These are phyloP conservation scores for Pseudomyrmex cubaensis DNA, from an alignment of 1,140 invertebrate species.

Conservation along the genomic window DNA sequence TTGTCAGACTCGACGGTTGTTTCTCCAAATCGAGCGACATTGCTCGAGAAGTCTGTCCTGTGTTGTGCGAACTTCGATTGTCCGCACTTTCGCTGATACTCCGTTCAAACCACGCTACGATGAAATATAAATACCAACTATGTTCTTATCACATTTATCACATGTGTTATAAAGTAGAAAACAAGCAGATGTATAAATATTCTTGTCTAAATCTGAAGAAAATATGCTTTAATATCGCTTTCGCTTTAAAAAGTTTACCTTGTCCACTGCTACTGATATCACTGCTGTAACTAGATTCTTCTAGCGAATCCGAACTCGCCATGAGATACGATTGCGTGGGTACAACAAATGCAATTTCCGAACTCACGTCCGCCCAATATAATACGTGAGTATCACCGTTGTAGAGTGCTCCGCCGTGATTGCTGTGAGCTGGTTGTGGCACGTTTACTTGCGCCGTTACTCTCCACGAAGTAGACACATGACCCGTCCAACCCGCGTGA, in stretches of 20 bases:
- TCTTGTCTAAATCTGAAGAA: background rate
- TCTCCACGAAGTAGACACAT: slow-evolving; percentile 92
- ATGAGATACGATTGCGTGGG: slow-evolving; percentile 89
- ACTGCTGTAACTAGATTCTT: slow-evolving; percentile 77
- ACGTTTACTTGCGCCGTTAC: slow-evolving; percentile 78
- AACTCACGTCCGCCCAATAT: slow-evolving; percentile 98
- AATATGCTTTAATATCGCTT: background rate
- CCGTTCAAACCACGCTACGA: slow-evolving; percentile 87
- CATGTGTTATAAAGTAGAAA: background rate
- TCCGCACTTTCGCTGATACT: slow-evolving; percentile 85
- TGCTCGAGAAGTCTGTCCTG: slow-evolving; percentile 86
- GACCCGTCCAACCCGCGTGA: slow-evolving; percentile 96
- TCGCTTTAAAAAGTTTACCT: slow-evolving; percentile 65
- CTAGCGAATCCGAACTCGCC: slow-evolving; percentile 70
- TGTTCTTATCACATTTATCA: background rate
- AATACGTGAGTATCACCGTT: slow-evolving; percentile 91
- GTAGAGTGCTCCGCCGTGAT: slow-evolving; percentile 88
- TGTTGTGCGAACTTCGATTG: slow-evolving; percentile 75
- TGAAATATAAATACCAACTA: slow-evolving; percentile 24
- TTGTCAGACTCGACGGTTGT: slow-evolving; percentile 84
- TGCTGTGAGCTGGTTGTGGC: slow-evolving; percentile 78
- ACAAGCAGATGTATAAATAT: background rate
- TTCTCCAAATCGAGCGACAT: slow-evolving; percentile 90
- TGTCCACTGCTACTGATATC: slow-evolving; percentile 79
- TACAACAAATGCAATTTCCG: slow-evolving; percentile 97